Evolutionary conservation across 2,888 invertebrate genomes (phyloP), one percentile per base, ranked within the genome.

Genomic region (Biston betularia): DNA sequence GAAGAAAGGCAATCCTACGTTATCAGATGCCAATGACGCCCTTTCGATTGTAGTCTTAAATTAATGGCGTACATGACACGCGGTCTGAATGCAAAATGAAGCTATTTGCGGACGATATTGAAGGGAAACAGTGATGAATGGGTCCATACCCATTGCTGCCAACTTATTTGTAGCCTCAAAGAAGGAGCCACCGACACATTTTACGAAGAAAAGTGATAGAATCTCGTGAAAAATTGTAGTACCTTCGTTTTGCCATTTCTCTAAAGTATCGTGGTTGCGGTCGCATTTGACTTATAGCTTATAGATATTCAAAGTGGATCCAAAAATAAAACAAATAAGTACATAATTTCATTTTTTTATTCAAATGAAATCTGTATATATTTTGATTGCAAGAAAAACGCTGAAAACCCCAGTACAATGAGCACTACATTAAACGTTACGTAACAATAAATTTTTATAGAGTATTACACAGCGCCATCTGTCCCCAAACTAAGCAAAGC

Each of bases 111-210:
- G 38, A 14, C 12, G 35, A 48, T 35, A 57, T 48, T 15, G 38
- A 48, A 54, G 48, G 57, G 48, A 38, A 15, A 33, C 46, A 34
- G 14, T 57, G 57, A 57, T 48, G 38, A 57, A 57, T 57, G 48
- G 3, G 34, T 15, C n/a, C 12, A 15, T n/a, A 53, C 12, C 24
- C 24, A 12, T 12, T n/a, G 0, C 9, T 1, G 42, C 54, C 7
- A 54, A 42, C 11, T 33, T 35, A 42, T 33, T 3, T 24, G 14
- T 53, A 11, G 9, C 12, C 24, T 12, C 24, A 11, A 1, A 2
- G 24, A 42, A 6, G 12, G 54, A 42, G 44, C 24, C 42, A 54
- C 44, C 0, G 7, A 24, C 54, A 33, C 6, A 33, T 8, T 24
- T 42, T 42, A 6, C 7, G 6, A 44, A n/a, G 12, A 33, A 33